Evolutionary conservation across 2,888 invertebrate genomes (phyloP).

Genomic region (Agriotes lineatus): DNA sequence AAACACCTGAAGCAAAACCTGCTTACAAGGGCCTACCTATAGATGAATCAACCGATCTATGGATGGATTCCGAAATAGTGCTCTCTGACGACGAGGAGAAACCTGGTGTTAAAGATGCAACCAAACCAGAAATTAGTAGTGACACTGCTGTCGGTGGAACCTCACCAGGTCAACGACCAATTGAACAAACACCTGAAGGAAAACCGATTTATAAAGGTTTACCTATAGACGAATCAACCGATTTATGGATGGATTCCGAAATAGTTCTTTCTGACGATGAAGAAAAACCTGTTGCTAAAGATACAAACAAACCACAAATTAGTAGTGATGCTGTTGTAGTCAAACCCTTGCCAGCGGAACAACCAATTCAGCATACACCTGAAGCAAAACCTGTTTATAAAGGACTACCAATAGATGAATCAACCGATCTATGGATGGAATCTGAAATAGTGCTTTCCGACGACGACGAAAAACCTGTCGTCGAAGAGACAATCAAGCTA

Average conservation of each 20-base stretch:
- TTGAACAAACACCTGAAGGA: not conserved
- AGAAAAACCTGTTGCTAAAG: not conserved
- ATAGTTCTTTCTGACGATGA: constrained; percentile 35
- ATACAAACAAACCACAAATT: not conserved
- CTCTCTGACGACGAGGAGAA: constrained; percentile 29
- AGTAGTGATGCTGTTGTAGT: not conserved
- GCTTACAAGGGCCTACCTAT: constrained; percentile 28
- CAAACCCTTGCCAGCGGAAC: constrained; percentile 21
- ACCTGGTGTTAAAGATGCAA: not conserved
- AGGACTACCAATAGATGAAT: constrained; percentile 35
- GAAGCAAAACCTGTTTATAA: constrained; percentile 16
- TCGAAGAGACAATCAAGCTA: not conserved
- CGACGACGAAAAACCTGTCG: not conserved
- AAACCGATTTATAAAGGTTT: constrained; percentile 30
- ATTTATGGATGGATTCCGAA: constrained; percentile 38
- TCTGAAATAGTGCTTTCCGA: too few relatives aligned
- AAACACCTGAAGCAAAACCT: not conserved
- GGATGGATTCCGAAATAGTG: constrained; percentile 35
- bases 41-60: constrained; percentile 25
- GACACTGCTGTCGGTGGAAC: constrained; percentile 16
- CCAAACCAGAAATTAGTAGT: constrained; percentile 23
- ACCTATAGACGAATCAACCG: constrained; percentile 25
- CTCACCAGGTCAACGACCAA: not conserved
- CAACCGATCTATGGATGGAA: constrained; percentile 33
- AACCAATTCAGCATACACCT: constrained; percentile 20